These are phyloP conservation scores for Pantherophis alleghaniensis DNA, from an alignment of 2,797 vertebrate species.

Conservation along the genomic window DNA sequence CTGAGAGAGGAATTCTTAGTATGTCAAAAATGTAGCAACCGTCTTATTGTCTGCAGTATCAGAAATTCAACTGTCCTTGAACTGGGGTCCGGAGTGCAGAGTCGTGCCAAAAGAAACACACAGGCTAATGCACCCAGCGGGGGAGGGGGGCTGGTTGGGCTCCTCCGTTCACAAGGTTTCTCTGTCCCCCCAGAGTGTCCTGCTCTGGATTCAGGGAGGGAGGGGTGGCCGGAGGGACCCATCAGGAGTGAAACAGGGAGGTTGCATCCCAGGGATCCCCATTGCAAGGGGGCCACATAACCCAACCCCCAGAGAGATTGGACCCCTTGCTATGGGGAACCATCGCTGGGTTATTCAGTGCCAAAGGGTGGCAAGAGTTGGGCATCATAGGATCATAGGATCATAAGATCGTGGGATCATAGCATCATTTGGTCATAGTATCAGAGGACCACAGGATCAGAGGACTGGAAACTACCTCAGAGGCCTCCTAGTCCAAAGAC, in stretches of 20 bases:
- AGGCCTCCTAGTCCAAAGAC: too few species aligned
- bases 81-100: slow-evolving; percentile 20
- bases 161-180: too few species aligned
- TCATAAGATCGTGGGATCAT: fast-evolving
- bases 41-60: slow-evolving; percentile 44
- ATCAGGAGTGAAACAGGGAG: background rate
- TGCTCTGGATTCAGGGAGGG: background rate
- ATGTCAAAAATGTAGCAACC: slow-evolving; percentile 54
- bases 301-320: background rate
- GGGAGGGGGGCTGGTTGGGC: background rate
- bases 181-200: background rate
- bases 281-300: background rate
- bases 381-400: background rate
- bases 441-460: too few species aligned
- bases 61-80: slow-evolving; percentile 54
- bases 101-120: slow-evolving; percentile 35
- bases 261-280: background rate
- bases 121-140: fast-evolving
- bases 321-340: background rate
- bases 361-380: background rate
- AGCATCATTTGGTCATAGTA: fast-evolving
- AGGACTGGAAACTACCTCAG: too few species aligned
- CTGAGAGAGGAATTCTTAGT: slow-evolving; percentile 41
- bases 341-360: background rate
- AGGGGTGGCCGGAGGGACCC: too few species aligned